Evolutionary conservation across 2,797 vertebrate genomes (phyloP), one percentile per base, ranked within the genome.

Genomic region (Euthynnus affinis): DNA sequence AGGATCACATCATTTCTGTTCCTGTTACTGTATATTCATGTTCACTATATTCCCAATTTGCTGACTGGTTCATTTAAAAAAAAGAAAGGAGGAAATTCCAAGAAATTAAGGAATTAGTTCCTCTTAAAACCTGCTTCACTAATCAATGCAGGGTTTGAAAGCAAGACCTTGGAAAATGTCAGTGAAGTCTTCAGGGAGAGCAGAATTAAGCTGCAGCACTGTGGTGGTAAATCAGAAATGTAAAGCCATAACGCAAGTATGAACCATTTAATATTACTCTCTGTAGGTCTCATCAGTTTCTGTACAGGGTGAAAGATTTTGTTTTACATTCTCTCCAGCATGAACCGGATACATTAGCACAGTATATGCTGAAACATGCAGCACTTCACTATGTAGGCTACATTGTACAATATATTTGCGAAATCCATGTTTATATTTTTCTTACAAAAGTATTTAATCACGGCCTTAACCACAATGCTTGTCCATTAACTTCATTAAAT

Each of bases 121-220:
- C 72, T 90, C 59, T 86, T 82, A 83, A 88, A 92, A 92, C 89
- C 86, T 84, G 86, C 90, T 85, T 87, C 70, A 82, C 89, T 91
- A 91, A 93, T 92, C 89, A 92, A 85, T 74, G 71, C 85, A 76
- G 78, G 70, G 83, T 86, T 92, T 90, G 85, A 89, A 92, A 90
- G 84, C 71, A 74, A 89, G 88, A 90, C 91, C 88, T 91, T 92
- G 88, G 84, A 88, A 93, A 93, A 93, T 92, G 90, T 93, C 90
- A 90, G 87, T 40, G 63, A 85, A 83, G 82, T 92, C 89, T 93
- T 92, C 79, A 88, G 89, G 89, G 90, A 92, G 88, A 82, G 86
- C 73, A 64, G 84, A 73, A 75, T 83, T 88, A 88, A 92, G 87
- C 91, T 84, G 81, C 83, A 74, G 84, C 83, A 78, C 85, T 71